phyloP scores from a whole-genome alignment of 2,888 invertebrate genomes.

The Alsophila aescularia region DNA sequence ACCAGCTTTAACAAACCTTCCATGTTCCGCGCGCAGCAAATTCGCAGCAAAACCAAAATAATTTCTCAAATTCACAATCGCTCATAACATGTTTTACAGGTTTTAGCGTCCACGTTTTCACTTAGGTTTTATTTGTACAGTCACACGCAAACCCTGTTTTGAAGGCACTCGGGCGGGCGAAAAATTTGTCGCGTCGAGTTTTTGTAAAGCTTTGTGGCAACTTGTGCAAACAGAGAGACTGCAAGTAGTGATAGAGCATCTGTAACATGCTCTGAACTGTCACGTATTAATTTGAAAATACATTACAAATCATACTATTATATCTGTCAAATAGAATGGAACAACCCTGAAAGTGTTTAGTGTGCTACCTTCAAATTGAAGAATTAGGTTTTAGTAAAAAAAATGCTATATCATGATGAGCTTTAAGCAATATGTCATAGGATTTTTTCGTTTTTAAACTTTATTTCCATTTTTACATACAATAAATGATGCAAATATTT shows the following conservation, averaged over 20 bases:
- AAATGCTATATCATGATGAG: too few species aligned
- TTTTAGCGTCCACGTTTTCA: constrained; percentile 36
- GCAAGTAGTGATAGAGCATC: not conserved
- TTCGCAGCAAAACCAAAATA: constrained; percentile 35
- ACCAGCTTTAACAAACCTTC: not conserved
- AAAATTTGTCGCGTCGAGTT: constrained; percentile 61
- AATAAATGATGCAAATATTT: too few species aligned
- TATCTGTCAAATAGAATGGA: too few species aligned
- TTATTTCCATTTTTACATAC: too few species aligned
- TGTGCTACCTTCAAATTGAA: too few species aligned
- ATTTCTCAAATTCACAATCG: constrained; percentile 38
- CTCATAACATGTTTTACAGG: constrained; percentile 40
- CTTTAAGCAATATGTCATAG: too few species aligned
- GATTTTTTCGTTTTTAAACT: too few species aligned
- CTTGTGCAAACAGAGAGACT: not conserved
- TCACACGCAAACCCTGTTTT: constrained; percentile 57
- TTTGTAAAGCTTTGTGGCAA: constrained; percentile 40
- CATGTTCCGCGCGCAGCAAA: constrained; percentile 4
- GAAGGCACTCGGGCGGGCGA: constrained; percentile 57
- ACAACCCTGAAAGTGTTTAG: too few species aligned
- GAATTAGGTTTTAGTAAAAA: too few species aligned
- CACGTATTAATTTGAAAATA: too few species aligned
- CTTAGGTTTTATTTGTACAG: constrained; percentile 37
- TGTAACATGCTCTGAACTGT: too few species aligned
- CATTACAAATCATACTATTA: too few species aligned